Evolutionary conservation across 2,797 vertebrate species (phyloP), one percentile per base, ranked within the genome.

Genomic region (Clamator glandarius): DNA sequence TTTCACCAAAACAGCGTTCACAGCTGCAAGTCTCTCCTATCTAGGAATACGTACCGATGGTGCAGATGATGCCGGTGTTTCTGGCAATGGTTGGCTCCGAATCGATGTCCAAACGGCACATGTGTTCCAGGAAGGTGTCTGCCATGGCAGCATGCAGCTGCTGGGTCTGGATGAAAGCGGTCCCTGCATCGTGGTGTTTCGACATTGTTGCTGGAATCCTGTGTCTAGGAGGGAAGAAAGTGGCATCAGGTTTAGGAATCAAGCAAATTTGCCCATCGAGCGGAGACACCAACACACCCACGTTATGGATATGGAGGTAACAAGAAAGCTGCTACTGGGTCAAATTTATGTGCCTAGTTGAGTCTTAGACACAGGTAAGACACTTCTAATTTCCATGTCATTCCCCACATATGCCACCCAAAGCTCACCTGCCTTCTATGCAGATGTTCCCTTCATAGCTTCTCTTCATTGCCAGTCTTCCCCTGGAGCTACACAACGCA

Each of bases 41-140:
- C 54, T 14, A 93, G 84, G 67, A 69, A 76, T 41, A 57, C 99
- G 84, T 96, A 99, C 99, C 99, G 1, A 99, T 99, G 84, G 99
- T 99, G 96, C 99, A 99, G 97, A 99, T 98, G 96, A 99, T 99
- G 98, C 99, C 99, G 0, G 99, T 99, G 98, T 99, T 99, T 42
- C 99, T 98, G 28, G 99, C 98, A 5, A 98, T 98, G 73, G 98
- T 98, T 5, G 99, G 99, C 26, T 98, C 97, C 0, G 99, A 99
- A 97, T 99, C 99, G 0, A 99, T 99, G 98, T 99, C 99, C 97
- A 99, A 96, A 91, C 99, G 98, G 90, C 99, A 99, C 98, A 99
- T 97, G 97, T 99, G 99, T 96, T 99, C 99, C 90, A 99, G 96
- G 92, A 98, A 98, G 8, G 99, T 99, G 95, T 99, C 99, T 0